Evolutionary conservation across 2,113 vertebrate genomes (phyloP).

Genomic region (Labrus mixtus): DNA sequence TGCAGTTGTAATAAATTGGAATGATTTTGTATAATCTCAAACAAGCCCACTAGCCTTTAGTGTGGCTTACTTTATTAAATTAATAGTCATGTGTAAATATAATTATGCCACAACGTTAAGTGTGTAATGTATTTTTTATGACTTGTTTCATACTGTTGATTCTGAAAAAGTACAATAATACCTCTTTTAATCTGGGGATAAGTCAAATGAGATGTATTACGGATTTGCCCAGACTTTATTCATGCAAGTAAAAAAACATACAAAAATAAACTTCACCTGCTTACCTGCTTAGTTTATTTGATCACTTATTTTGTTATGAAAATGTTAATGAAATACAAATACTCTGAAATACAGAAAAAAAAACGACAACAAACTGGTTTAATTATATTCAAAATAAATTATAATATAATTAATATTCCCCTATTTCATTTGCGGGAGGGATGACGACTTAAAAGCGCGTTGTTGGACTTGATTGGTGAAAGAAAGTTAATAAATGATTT

Average conservation of each 20-base stretch:
- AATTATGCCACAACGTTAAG: conserved; percentile 4
- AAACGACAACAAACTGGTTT: too few relatives aligned
- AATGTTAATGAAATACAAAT: too few relatives aligned
- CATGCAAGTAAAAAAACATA: conserved; percentile 31
- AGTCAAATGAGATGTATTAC: not conserved
- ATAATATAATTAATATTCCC: too few relatives aligned
- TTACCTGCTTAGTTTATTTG: not conserved
- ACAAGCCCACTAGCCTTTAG: not conserved
- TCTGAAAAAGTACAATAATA: not conserved
- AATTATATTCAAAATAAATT: too few relatives aligned
- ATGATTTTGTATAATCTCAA: conserved; percentile 9
- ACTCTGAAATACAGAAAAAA: too few relatives aligned
- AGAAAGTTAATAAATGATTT: too few relatives aligned
- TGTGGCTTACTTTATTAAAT: conserved; percentile 10
- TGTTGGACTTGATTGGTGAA: too few relatives aligned
- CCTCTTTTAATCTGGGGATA: not conserved
- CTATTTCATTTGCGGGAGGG: too few relatives aligned
- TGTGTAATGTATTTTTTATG: not conserved
- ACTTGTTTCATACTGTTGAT: conserved; percentile 6
- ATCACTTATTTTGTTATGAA: too few relatives aligned
- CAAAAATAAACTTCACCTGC: not conserved
- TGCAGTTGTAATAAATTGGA: conserved; percentile 2
- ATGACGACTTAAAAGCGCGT: too few relatives aligned
- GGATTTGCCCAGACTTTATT: conserved; percentile 11
- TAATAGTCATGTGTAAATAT: conserved; percentile 39